Evolutionary conservation across 2,888 invertebrate species (phyloP), one percentile per base, ranked within the genome.

Genomic region (Callyntrura guangdongensis): DNA sequence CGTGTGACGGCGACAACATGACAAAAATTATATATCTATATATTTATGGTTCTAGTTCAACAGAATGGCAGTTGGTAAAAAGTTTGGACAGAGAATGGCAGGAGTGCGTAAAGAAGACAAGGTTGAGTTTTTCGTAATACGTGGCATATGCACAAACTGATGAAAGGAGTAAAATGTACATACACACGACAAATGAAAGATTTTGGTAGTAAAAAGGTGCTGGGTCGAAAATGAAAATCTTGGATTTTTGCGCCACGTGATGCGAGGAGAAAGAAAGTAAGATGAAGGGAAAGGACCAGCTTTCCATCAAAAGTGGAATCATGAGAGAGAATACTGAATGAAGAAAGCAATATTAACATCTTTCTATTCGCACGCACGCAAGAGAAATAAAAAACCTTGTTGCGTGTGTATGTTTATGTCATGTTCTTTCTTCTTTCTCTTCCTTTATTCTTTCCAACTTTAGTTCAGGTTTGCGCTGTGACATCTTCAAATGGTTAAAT

Each of bases 381-480:
- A 81, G 27, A 49, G 47, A 22, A 20, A 84, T 22, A 67, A 61
- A n/a, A 61, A 20, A 9, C 3, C 36, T 3, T 25, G 17, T 84
- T 45, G 74, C 77, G 59, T 72, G 72, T 83, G 83, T 56, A 36
- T 86, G 86, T 86, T 74, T 45, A 36, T 74, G 74, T 61, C 77
- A 86, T 74, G 77, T 77, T 20, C 45, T 22, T 61, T 77, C 36
- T 67, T 5, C 22, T 1, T 49, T 49, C n/a, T 49, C 12, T 47
- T 85, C 36, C 72, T 53, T 53, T 17, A 1, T 25, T 67, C n/a
- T 72, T 67, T 20, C 27, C 36, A 36, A 6, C 36, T 47, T 47
- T 25, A 11, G 36, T 56, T n/a, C 17, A 77, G 49, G 49, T 8
- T 64, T 36, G 17, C 25, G 20, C 67, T 85, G 85, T 85, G 85